Percentiles rank a stretch among this genome's conserved stretches.
Evolutionary conservation across 2,797 vertebrate species (phyloP).

Genomic region (Typhlichthys eigenmanni): DNA sequence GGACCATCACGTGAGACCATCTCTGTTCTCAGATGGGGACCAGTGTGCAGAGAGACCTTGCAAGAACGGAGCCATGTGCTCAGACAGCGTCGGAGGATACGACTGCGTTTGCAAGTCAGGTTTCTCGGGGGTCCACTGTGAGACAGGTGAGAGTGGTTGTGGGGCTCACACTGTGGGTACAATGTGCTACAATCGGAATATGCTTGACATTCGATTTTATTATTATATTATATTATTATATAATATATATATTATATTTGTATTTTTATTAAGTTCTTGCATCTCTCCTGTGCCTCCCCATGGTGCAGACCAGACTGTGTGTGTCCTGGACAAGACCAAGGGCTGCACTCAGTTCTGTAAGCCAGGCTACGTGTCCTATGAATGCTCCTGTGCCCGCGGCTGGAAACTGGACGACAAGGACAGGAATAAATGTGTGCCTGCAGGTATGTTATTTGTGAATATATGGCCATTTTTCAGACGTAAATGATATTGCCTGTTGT

Average conservation of each 20-base stretch:
- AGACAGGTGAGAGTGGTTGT: constrained; percentile 59
- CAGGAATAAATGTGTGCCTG: constrained; percentile 66
- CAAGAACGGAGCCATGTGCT: constrained; percentile 80
- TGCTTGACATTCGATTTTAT: background rate
- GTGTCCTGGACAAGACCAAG: constrained; percentile 63
- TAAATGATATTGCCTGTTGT: no score
- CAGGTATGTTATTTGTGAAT: constrained; percentile 50
- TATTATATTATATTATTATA: no score
- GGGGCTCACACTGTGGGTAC: background rate
- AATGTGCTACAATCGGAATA: background rate
- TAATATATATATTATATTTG: no score
- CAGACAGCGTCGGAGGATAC: constrained; percentile 81
- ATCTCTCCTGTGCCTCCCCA: constrained; percentile 1
- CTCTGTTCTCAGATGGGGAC: constrained; percentile 72
- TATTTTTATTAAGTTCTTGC: background rate
- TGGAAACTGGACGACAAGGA: constrained; percentile 64
- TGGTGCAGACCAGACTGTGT: constrained; percentile 70
- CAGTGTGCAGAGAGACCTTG: constrained; percentile 77
- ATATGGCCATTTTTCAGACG: no score
- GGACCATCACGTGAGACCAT: constrained; percentile 5
- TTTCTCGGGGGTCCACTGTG: constrained; percentile 75
- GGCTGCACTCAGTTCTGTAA: constrained; percentile 83
- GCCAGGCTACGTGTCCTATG: constrained; percentile 72
- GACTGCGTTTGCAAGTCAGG: constrained; percentile 82
- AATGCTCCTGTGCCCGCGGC: constrained; percentile 75